Evolutionary conservation across 2,888 invertebrate species (phyloP), one percentile per base, ranked within the genome.

Genomic region (Drosophila cracens): DNA sequence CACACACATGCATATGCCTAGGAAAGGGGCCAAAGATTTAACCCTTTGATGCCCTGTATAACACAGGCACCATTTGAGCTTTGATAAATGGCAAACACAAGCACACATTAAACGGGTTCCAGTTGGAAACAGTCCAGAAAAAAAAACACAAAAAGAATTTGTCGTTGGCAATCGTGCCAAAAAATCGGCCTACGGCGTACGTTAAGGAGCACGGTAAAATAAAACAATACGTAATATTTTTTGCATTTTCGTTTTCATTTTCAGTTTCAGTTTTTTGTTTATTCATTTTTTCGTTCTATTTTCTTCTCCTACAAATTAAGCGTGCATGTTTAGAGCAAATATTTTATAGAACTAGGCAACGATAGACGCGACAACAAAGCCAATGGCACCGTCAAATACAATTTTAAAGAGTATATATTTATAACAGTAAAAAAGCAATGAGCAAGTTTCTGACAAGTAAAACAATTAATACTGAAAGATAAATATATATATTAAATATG

Each of bases 271-370:
- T n/a, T 25, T 4, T 43, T 43, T 4, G 1, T 34, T 13, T 25
- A 25, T 25, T 25, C 25, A 25, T 25, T 25, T 18, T 4, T 25
- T 8, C 7, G 2, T 21, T 34, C 64, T 61, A 1, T 67, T 57
- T 72, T 63, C 61, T 53, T 51, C 56, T 6, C n/a, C 70, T 73
- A 64, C 75, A 89, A 89, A 90, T 90, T 87, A 87, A 81, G 81
- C 90, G 86, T 90, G 90, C 90, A 90, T 90, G 90, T 86, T 89
- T 72, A 80, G 73, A 70, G 83, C 78, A 64, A 49, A 71, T 74
- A 73, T 73, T 76, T 82, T 57, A 76, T 69, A 67, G 51, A 68
- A 68, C 56, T 65, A 63, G 52, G 31, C 34, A 80, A 70, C 70
- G 67, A 64, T 62, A 74, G 49, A 54, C 43, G 49, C 58, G 51